These are phyloP conservation scores for Spodoptera littoralis DNA, from an alignment of 2,888 invertebrate species.

Conservation along the genomic window DNA sequence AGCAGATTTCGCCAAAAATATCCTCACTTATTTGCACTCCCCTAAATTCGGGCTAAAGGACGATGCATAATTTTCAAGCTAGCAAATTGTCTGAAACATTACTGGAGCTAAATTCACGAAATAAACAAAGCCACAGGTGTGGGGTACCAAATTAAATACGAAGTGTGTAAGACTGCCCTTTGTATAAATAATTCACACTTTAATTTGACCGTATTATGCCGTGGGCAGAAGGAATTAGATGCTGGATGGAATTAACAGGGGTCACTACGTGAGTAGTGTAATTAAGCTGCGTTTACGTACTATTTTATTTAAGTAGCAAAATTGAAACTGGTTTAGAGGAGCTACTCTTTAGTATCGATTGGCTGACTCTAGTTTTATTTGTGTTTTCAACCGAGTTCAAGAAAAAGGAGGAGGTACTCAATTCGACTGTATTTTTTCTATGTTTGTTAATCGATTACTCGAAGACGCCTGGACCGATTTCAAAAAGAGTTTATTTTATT, in stretches of 20 bases:
- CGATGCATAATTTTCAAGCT: conserved; percentile 59
- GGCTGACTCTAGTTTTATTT: too few relatives aligned
- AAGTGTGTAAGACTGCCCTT: conserved; percentile 62
- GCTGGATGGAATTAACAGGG: conserved; percentile 22
- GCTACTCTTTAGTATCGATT: too few relatives aligned
- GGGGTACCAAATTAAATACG: conserved; percentile 75
- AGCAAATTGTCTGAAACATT: conserved; percentile 67
- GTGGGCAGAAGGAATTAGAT: conserved; percentile 33
- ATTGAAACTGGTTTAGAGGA: too few relatives aligned
- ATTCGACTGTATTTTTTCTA: too few relatives aligned
- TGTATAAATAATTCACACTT: conserved; percentile 76
- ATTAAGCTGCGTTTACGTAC: conserved; percentile 5
- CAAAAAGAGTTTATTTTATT: too few relatives aligned
- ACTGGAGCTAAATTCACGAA: conserved; percentile 68
- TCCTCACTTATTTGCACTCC: conserved; percentile 31
- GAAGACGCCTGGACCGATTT: too few relatives aligned
- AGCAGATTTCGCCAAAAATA: conserved; percentile 48
- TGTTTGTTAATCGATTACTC: too few relatives aligned
- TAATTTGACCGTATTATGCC: conserved; percentile 64
- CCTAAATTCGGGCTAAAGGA: conserved; percentile 43
- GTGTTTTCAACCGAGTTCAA: too few relatives aligned
- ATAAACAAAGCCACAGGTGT: conserved; percentile 85
- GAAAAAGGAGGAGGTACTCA: too few relatives aligned
- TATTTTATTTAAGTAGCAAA: not conserved
- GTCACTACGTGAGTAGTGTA: conserved; percentile 7